Evolutionary conservation across 1,140 invertebrate genomes (phyloP).

Genomic region (Hetaerina americana): DNA sequence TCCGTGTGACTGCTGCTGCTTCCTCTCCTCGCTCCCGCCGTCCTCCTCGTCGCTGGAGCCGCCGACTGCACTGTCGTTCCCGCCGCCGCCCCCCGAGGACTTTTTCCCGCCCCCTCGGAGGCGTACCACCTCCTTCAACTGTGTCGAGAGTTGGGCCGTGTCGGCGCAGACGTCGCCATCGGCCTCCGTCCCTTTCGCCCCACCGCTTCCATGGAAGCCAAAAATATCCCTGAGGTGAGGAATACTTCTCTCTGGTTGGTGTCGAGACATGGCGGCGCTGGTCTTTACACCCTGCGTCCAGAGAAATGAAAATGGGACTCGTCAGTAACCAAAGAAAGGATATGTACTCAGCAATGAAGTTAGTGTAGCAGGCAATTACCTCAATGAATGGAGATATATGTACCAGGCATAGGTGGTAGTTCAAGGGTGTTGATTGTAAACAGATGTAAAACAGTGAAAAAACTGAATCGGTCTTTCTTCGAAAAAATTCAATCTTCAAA

Average conservation of each 20-base stretch:
- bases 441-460: too few relatives aligned
- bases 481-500: too few relatives aligned
- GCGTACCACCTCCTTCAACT: slow-evolving; percentile 8
- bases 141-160: not conserved
- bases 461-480: too few relatives aligned
- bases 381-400: too few relatives aligned
- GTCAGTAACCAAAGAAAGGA: too few relatives aligned
- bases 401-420: too few relatives aligned
- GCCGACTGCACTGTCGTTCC: slow-evolving; percentile 36
- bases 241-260: slow-evolving; percentile 41
- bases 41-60: slow-evolving; percentile 40
- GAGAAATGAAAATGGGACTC: not conserved
- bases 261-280: not conserved
- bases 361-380: too few relatives aligned
- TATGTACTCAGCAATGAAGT: too few relatives aligned
- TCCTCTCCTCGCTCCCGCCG: slow-evolving; percentile 7
- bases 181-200: slow-evolving; percentile 11
- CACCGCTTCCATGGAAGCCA: slow-evolving; percentile 7
- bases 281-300: not conserved
- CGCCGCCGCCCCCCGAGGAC: slow-evolving; percentile 16
- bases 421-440: too few relatives aligned
- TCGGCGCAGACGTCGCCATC: slow-evolving; percentile 19
- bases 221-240: slow-evolving; percentile 55
- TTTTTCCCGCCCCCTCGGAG: not conserved
- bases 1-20: slow-evolving; percentile 17